phyloP scores from a whole-genome alignment of 53 echinoderm and acorn worm species.

The Holothuria scabra region DNA sequence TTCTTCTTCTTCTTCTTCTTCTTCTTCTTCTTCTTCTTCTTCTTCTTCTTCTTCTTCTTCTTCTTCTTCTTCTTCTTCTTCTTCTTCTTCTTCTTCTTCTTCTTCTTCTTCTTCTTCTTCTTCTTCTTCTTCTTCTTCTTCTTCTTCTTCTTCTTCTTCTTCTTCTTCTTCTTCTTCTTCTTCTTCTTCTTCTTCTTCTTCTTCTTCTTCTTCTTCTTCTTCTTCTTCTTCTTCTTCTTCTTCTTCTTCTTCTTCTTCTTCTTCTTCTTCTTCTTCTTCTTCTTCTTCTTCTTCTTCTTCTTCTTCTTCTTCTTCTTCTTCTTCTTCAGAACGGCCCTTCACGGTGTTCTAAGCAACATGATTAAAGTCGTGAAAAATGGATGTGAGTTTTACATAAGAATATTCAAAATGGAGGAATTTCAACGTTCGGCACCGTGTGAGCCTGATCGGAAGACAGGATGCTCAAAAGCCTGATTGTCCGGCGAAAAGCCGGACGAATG shows the following conservation, averaged over 20 bases:
- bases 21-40: constrained; percentile 11
- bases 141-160: constrained; percentile 11
- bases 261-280: constrained; percentile 11
- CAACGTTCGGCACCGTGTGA: no score
- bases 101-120: constrained; percentile 11
- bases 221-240: constrained; percentile 11
- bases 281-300: constrained; percentile 11
- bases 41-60: constrained; percentile 4
- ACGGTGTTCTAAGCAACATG: no score
- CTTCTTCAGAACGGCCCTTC: not conserved
- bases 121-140: constrained; percentile 11
- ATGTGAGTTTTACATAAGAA: no score
- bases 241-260: constrained; percentile 11
- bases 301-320: constrained; percentile 11
- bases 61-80: not conserved
- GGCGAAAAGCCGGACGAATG: no score
- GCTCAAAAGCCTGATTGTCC: no score
- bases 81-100: not conserved
- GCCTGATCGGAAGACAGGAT: no score
- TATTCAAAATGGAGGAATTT: no score
- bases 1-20: constrained; percentile 11
- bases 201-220: constrained; percentile 11
- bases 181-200: constrained; percentile 11
- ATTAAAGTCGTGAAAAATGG: no score
- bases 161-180: constrained; percentile 11